Conservation (phyloP, 2,797 vertebrate species). For the Cryptoprocta ferox region DNA sequence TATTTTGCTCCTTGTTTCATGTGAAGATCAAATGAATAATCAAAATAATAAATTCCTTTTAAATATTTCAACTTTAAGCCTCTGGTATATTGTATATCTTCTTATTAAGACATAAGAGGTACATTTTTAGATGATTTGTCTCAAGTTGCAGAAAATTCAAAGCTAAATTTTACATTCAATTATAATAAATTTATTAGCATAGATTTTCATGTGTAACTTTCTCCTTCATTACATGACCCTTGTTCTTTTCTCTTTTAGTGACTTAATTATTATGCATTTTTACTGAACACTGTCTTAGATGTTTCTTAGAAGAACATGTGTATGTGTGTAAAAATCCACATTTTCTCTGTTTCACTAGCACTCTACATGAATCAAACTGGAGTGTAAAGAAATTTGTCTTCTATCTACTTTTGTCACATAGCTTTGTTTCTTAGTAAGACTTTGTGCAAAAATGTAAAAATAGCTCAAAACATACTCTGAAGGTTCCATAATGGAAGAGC, state of each 20-base stretch:
- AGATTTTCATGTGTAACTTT: constrained; percentile 22
- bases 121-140: neutral
- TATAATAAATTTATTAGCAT: constrained; percentile 23
- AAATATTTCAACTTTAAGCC: neutral
- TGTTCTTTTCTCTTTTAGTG: constrained; percentile 6
- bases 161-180: constrained; percentile 21
- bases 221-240: neutral
- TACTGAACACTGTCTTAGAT: neutral
- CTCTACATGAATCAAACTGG: constrained; percentile 6
- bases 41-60: neutral
- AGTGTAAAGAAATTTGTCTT: neutral
- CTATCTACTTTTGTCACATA: neutral
- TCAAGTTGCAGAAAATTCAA: constrained; percentile 14
- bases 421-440: constrained; percentile 17
- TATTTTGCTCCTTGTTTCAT: constrained; percentile 3
- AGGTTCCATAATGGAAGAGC: neutral
- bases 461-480: neutral
- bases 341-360: neutral
- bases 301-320: neutral
- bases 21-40: constrained; percentile 38
- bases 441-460: neutral
- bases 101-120: neutral
- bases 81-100: neutral
- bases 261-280: constrained; percentile 45
- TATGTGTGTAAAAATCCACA: neutral